phyloP scores from a whole-genome alignment of 1,140 invertebrate genomes.

The Platorchestia sp. region DNA sequence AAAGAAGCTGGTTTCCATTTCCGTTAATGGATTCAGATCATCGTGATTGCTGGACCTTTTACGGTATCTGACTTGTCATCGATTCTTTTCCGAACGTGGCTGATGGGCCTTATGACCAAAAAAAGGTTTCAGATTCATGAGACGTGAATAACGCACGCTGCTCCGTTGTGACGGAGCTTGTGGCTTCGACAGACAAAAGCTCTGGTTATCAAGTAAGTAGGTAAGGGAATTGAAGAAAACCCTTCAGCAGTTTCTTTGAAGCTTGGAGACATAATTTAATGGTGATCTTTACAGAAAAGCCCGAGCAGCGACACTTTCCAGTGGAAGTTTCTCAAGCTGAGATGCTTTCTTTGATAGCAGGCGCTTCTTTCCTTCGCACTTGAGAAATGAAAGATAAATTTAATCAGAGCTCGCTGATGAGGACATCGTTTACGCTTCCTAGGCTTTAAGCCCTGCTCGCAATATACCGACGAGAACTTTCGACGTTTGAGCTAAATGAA shows the following conservation, averaged over 20 bases:
- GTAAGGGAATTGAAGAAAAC: background rate
- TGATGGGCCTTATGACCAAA: background rate
- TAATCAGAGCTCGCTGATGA: background rate
- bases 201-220: background rate
- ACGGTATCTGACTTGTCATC: background rate
- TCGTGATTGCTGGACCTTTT: background rate
- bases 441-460: background rate
- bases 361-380: background rate
- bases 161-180: background rate
- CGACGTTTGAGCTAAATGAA: background rate
- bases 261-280: background rate
- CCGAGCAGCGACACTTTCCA: background rate
- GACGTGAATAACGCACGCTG: background rate
- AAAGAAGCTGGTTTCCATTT: background rate
- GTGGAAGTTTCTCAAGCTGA: background rate
- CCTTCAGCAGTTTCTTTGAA: background rate
- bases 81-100: background rate
- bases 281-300: background rate
- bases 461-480: background rate
- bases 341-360: background rate
- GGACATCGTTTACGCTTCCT: background rate
- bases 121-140: background rate
- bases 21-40: slow-evolving; percentile 7
- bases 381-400: background rate
- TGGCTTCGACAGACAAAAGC: background rate